Evolutionary conservation across 92 coral and sea anemone species (phyloP).

Genomic region (Palythoa grandis): DNA sequence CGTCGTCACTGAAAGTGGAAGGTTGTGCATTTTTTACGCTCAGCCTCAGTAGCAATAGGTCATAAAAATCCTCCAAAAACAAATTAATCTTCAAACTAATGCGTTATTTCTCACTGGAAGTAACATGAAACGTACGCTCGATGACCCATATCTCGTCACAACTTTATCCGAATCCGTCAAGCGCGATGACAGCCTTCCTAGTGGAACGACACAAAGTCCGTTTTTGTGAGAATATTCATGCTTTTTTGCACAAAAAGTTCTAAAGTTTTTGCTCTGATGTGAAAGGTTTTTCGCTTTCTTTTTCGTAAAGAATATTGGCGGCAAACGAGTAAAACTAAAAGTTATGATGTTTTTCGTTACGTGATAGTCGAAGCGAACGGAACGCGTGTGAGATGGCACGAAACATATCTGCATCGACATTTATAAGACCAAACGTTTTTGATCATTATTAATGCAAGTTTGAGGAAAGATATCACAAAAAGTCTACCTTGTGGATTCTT

Average conservation of each 20-base stretch:
- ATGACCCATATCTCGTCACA: too few relatives aligned
- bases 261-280: not conserved
- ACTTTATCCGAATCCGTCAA: too few relatives aligned
- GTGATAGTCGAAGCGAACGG: not conserved
- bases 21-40: too few relatives aligned
- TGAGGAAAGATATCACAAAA: not conserved
- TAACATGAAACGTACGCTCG: too few relatives aligned
- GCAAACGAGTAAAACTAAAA: not conserved
- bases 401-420: not conserved
- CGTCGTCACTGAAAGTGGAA: too few relatives aligned
- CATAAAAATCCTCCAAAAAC: too few relatives aligned
- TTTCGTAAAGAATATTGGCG: not conserved
- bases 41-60: too few relatives aligned
- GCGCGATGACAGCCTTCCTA: too few relatives aligned
- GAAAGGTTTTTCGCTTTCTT: not conserved
- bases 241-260: not conserved
- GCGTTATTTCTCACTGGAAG: too few relatives aligned
- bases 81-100: too few relatives aligned
- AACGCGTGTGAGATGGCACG: not conserved
- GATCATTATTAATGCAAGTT: not conserved
- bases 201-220: too few relatives aligned
- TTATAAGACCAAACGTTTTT: not conserved
- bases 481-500: slow-evolving; percentile 44
- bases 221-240: too few relatives aligned
- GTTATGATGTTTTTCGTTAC: slow-evolving; percentile 10